These are phyloP conservation scores for Chelonia mydas DNA, from an alignment of 2,797 vertebrate species.

Conservation along the genomic window DNA sequence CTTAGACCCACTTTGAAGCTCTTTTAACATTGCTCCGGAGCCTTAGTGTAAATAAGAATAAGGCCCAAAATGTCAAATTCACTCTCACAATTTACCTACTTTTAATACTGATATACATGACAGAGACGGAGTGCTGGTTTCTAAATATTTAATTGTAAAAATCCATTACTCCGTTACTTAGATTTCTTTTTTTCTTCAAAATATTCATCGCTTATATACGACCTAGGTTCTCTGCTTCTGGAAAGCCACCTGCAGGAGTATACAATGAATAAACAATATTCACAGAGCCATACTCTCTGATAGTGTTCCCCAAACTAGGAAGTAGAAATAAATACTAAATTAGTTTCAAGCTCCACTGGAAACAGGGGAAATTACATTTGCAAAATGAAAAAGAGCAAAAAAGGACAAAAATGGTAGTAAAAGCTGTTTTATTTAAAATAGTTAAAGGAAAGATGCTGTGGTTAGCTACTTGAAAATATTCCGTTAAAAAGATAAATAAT, in stretches of 20 bases:
- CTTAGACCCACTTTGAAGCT: neutral
- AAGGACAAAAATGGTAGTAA: neutral
- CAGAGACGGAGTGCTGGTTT: neutral
- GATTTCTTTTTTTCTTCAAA: neutral
- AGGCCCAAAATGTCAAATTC: neutral
- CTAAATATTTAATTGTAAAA: neutral
- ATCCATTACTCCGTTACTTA: neutral
- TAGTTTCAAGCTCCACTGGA: constrained; percentile 18
- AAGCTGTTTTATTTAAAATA: neutral
- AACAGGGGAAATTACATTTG: neutral
- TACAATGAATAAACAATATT: neutral
- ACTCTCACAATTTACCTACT: neutral
- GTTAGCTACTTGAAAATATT: neutral
- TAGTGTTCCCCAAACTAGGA: neutral
- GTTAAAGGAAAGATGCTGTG: neutral
- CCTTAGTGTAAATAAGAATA: neutral
- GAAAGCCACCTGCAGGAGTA: neutral
- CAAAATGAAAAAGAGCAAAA: neutral
- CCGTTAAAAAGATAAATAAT: neutral
- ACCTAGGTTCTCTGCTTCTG: neutral
- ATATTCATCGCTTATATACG: neutral
- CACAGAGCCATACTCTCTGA: neutral
- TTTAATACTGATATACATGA: neutral
- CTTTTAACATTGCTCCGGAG: neutral
- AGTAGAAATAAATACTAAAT: neutral